Percentiles rank a stretch among this genome's conserved stretches.
Conservation (phyloP, 1,140 invertebrate genomes). For the Drosophila varians region DNA sequence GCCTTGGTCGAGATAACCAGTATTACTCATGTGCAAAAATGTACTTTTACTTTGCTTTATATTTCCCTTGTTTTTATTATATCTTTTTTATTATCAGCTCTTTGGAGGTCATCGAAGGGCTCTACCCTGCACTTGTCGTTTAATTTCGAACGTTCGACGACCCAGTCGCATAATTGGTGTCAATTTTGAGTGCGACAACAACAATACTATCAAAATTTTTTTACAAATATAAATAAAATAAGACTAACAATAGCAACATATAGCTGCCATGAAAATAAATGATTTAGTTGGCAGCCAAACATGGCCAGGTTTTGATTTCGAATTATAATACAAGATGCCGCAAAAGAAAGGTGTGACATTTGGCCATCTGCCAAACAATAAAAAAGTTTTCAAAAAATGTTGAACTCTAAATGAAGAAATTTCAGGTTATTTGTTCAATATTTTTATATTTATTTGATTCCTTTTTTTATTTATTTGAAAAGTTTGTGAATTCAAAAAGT, state of each 20-base stretch:
- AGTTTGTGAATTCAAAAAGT: too few species aligned
- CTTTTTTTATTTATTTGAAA: too few species aligned
- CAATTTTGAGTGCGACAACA: constrained; percentile 47
- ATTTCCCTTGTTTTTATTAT: not conserved
- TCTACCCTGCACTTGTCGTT: not conserved
- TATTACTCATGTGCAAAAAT: constrained; percentile 28
- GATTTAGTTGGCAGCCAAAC: too few species aligned
- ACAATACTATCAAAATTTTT: not conserved
- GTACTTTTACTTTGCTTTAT: constrained; percentile 20
- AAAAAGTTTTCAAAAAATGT: too few species aligned
- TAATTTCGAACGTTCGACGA: constrained; percentile 54
- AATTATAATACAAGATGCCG: too few species aligned
- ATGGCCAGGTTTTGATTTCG: too few species aligned
- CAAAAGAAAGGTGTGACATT: too few species aligned
- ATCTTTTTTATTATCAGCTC: constrained; percentile 13
- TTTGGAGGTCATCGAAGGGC: constrained; percentile 63
- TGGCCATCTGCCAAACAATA: too few species aligned
- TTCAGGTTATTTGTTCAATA: too few species aligned
- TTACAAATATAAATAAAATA: not conserved
- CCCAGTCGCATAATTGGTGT: constrained; percentile 61
- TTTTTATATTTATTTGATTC: too few species aligned
- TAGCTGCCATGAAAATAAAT: not conserved
- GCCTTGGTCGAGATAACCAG: constrained; percentile 36
- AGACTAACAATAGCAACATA: not conserved
- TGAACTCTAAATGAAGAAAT: too few species aligned